Evolutionary conservation across 2,113 vertebrate species (phyloP).

Genomic region (Sceloporus tristichus): DNA sequence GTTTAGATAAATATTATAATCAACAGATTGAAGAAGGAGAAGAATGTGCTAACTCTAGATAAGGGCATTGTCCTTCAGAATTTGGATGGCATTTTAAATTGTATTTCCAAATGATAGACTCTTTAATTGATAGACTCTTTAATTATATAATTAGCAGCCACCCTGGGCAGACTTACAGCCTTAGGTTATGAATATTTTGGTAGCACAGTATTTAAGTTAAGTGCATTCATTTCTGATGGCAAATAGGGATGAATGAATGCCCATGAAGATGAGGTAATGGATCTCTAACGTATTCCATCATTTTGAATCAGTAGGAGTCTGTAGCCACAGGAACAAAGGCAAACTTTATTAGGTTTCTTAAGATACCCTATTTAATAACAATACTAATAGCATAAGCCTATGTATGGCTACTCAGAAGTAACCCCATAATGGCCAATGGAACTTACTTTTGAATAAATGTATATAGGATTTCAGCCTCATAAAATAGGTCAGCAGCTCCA

Average conservation of each 20-base stretch:
- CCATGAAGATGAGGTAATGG: not conserved
- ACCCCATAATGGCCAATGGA: too few species aligned
- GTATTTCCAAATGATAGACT: not conserved
- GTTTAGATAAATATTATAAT: not conserved
- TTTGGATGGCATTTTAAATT: not conserved
- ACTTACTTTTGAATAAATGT: not conserved
- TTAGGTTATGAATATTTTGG: slow-evolving; percentile 6
- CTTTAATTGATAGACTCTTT: slow-evolving; percentile 7
- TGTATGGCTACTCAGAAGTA: too few species aligned
- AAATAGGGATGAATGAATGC: not conserved
- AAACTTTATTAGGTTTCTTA: slow-evolving; percentile 9
- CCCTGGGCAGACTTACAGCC: not conserved
- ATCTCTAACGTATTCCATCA: not conserved
- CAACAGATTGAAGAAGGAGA: not conserved
- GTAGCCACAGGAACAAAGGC: not conserved
- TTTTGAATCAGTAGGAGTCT: not conserved
- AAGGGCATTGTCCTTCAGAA: slow-evolving; percentile 12
- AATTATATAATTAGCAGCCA: slow-evolving; percentile 30
- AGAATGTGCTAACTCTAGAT: slow-evolving; percentile 4
- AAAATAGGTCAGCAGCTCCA: too few species aligned
- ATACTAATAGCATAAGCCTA: too few species aligned
- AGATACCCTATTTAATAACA: not conserved
- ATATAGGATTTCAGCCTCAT: not conserved
- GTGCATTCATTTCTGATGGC: slow-evolving; percentile 14
- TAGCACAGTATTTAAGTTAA: slow-evolving; percentile 15